phyloP scores from a whole-genome alignment of 2,113 vertebrate genomes.

The Rynchops niger region DNA sequence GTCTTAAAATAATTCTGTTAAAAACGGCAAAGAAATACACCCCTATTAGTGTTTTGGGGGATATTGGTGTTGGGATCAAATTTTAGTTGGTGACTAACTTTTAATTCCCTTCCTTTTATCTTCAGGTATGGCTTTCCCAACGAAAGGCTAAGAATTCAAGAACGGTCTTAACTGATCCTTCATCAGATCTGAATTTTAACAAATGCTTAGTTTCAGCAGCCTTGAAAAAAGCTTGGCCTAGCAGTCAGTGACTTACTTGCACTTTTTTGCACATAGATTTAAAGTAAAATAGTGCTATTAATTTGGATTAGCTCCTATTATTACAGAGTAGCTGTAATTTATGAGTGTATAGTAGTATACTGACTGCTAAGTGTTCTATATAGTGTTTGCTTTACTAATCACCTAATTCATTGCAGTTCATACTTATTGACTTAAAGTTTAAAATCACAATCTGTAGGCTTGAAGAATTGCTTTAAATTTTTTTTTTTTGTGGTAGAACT shows the following conservation, averaged over 20 bases:
- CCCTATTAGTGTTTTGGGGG: slow-evolving; percentile 52
- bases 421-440: slow-evolving; percentile 80
- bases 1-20: slow-evolving; percentile 29
- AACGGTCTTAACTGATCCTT: slow-evolving; percentile 89
- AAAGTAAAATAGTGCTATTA: slow-evolving; percentile 79
- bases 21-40: slow-evolving; percentile 48
- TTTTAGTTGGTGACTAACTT: slow-evolving; percentile 85
- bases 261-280: slow-evolving; percentile 85
- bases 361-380: slow-evolving; percentile 88
- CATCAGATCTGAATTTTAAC: slow-evolving; percentile 89
- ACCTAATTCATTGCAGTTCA: slow-evolving; percentile 89
- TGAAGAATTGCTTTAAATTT: slow-evolving; percentile 83
- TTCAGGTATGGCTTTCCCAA: slow-evolving; percentile 99
- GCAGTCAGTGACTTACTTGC: slow-evolving; percentile 91
- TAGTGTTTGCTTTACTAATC: slow-evolving; percentile 91
- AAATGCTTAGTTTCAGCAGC: slow-evolving; percentile 90
- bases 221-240: slow-evolving; percentile 84
- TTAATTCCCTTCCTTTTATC: slow-evolving; percentile 94
- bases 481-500: slow-evolving; percentile 79
- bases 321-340: slow-evolving; percentile 77
- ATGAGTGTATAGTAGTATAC: slow-evolving; percentile 82
- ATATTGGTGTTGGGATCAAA: slow-evolving; percentile 69
- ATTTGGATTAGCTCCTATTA: slow-evolving; percentile 79
- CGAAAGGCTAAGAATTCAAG: slow-evolving; percentile 98
- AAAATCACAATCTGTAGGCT: slow-evolving; percentile 80